Conservation (phyloP, 2,888 invertebrate species). For the Drosophila aldrichi region DNA sequence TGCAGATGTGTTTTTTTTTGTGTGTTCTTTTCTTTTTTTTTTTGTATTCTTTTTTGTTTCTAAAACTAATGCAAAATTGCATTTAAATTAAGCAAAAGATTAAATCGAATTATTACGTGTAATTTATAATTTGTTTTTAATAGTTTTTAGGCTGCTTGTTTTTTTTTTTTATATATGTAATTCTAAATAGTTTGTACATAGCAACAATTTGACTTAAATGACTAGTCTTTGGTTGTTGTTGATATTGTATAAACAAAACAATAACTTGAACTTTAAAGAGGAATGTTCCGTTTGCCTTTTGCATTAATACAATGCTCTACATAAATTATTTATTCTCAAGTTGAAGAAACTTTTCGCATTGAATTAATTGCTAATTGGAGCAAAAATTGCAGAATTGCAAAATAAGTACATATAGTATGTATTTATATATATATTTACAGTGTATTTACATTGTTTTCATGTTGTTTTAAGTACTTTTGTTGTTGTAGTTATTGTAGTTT, state of each 20-base stretch:
- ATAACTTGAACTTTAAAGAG: conserved; percentile 73
- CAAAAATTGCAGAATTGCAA: conserved; percentile 46
- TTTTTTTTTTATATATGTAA: conserved; percentile 16
- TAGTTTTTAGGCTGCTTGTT: background rate
- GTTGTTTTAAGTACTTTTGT: conserved; percentile 46
- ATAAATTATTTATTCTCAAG: conserved; percentile 28
- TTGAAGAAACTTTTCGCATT: conserved; percentile 35
- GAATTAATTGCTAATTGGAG: conserved; percentile 71
- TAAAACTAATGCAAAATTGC: conserved; percentile 54
- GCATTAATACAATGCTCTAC: conserved; percentile 22
- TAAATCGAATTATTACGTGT: conserved; percentile 56
- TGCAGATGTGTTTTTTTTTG: conserved; percentile 65
- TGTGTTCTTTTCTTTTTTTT: conserved; percentile 28
- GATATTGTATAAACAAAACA: conserved; percentile 45
- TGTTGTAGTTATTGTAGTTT: conserved; percentile 27
- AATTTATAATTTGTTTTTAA: conserved; percentile 7
- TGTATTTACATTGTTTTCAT: conserved; percentile 53
- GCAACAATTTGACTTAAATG: conserved; percentile 75
- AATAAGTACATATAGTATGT: conserved; percentile 30
- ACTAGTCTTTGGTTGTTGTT: conserved; percentile 83
- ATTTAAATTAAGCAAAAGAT: conserved; percentile 43
- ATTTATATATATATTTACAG: conserved; percentile 55
- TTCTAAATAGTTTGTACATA: conserved; percentile 72
- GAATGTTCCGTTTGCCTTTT: conserved; percentile 58
- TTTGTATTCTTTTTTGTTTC: conserved; percentile 30